Evolutionary conservation across 2,888 invertebrate genomes (phyloP), one percentile per base, ranked within the genome.

Genomic region (Drosophila parthenogenetica): DNA sequence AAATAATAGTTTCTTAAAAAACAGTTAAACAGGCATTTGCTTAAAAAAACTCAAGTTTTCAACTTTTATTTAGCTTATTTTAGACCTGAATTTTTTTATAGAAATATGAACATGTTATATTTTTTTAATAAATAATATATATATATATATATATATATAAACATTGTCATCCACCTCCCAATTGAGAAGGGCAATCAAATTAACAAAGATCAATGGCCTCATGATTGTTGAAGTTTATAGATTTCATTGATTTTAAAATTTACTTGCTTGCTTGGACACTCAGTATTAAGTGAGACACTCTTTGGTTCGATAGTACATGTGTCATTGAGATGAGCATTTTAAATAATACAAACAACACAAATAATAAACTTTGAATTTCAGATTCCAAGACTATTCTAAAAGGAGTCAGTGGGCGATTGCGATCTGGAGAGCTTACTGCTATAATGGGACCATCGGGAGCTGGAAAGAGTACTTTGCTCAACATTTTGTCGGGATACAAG

Each of bases 371-470:
- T 17, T n/a, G 8, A 5, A 16, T 94, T 94, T 39, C 93, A 97
- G 97, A 95, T 94, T 95, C 94, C 89, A 98, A 98, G 93, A 95
- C 95, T 29, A 98, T 98, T 89, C 94, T 98, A 81, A 97, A 97
- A 93, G 95, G 95, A 76, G 97, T 98, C 81, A 97, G 97, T 69
- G 98, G 98, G 48, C 94, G 95, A 81, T 94, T 98, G 71, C 94
- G 96, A 32, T 97, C 98, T 40, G 97, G 98, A 73, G 97, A 98
- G 92, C 94, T 98, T 90, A 98, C 98, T 5, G 98, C 98, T 79
- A 98, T 98, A 90, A 98, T 98, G 98, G 98, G 98, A 13, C 98
- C 98, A 42, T 98, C 98, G 0, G 98, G 98, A 32, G 98, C 97
- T 61, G 97, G 98, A 82, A 98, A 98, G 93, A 97, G 97, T 54